Conservation (phyloP, 53 echinoderm and acorn worm species). For the Holothuria scabra region DNA sequence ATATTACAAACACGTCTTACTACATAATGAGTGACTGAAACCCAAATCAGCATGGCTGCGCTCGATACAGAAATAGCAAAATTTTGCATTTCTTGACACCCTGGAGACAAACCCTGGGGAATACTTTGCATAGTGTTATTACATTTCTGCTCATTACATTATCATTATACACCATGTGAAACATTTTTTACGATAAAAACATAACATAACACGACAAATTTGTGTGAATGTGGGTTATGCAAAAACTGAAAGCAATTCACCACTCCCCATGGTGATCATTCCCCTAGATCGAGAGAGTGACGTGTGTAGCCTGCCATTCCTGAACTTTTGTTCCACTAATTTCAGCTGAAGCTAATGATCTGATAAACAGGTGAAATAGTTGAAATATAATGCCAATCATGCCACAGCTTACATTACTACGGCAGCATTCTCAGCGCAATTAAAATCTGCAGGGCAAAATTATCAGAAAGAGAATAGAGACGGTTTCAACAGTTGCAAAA, state of each 20-base stretch:
- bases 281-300: background rate
- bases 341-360: background rate
- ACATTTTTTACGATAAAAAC: conserved; percentile 2
- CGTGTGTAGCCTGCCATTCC: conserved; percentile 10
- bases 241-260: conserved; percentile 23
- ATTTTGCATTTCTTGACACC: background rate
- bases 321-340: background rate
- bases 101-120: conserved; percentile 15
- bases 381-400: background rate
- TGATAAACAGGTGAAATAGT: conserved; percentile 32
- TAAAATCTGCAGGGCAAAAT: background rate
- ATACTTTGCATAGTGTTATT: conserved; percentile 17
- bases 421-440: conserved; percentile 12
- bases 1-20: too few species aligned
- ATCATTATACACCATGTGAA: too few species aligned
- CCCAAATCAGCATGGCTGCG: too few species aligned
- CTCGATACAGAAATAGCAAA: too few species aligned
- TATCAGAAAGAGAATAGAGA: background rate
- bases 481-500: conserved; percentile 31
- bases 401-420: background rate
- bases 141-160: too few species aligned
- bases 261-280: conserved; percentile 22
- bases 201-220: conserved; percentile 24
- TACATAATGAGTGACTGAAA: too few species aligned
- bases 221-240: conserved; percentile 33